Base-by-base conservation (phyloP, 2,888 invertebrate species). In the Cylloceria caligata region DNA sequence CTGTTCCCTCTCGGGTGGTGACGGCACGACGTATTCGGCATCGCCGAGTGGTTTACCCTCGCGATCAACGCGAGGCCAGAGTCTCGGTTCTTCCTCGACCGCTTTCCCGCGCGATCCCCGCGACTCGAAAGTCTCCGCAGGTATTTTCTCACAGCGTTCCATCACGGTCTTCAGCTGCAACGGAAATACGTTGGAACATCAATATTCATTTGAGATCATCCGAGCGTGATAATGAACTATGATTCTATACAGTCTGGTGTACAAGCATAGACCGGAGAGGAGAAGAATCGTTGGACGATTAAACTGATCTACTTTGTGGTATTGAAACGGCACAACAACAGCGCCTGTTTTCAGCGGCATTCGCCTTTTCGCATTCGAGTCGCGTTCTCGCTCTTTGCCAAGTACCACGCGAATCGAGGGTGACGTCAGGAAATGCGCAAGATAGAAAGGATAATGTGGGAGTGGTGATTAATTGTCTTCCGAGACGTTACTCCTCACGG, bases 1-100 rank as follows among this genome's bases (percentile, higher is more conserved):
- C 65, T 91, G 90, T 79, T 96, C 96, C 80, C 96, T 92, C 92
- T 96, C 96, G 0, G 96, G 96, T 16, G 96, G 96, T 24, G 96
- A 96, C 45, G 96, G 95, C 77, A 95, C 95, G 88, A 94, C 94
- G 92, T 96, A 96, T 87, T 96, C 95, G 84, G 93, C 92, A 88
- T 95, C 95, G 68, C 95, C 95, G 65, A 95, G 90, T 27, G 93
- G 90, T 90, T 95, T 95, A 52, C 95, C 95, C 88, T 96, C 95
- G 87, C 95, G 94, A 90, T 95, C 95, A 82, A 95, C 94, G 86
- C 94, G 94, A 77, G 94, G 94, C 90, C 94, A 93, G 68, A 94
- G 88, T 85, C 93, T 93, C 57, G 90, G 84, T 71, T 91, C 91
- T 85, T 94, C 93, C 73, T 93, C 92, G 83, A 88, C 90, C 42